These are phyloP conservation scores for Endomychus coccineus DNA, from an alignment of 2,888 invertebrate species.

Conservation along the genomic window DNA sequence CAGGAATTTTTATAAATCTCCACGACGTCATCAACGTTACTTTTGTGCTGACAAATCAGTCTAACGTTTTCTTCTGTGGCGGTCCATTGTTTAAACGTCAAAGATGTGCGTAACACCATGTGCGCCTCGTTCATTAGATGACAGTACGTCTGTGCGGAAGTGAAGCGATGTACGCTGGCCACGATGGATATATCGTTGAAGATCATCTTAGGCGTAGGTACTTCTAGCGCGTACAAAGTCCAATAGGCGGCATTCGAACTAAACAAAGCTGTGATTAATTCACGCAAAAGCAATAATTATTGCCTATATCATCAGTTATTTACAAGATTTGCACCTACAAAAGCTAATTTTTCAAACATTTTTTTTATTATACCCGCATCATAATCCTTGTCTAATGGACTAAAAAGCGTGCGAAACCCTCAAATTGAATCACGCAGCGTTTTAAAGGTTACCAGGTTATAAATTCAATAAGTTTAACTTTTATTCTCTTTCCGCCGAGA, in stretches of 20 bases:
- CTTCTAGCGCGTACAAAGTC: constrained; percentile 66
- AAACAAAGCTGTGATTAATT: too few relatives aligned
- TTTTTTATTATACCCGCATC: too few relatives aligned
- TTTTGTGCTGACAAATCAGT: constrained; percentile 27
- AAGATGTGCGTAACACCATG: constrained; percentile 52
- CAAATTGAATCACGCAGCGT: too few relatives aligned
- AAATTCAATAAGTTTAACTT: too few relatives aligned
- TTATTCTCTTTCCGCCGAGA: too few relatives aligned
- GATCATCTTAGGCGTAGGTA: constrained; percentile 56
- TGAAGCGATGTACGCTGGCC: constrained; percentile 55
- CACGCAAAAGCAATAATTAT: too few relatives aligned
- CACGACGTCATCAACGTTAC: constrained; percentile 39
- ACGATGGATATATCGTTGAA: constrained; percentile 64
- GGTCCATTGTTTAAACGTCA: constrained; percentile 40
- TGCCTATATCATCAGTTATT: too few relatives aligned
- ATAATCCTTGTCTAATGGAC: too few relatives aligned
- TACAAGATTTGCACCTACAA: too few relatives aligned
- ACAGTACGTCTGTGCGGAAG: constrained; percentile 60
- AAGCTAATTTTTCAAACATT: too few relatives aligned
- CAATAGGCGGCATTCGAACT: constrained; percentile 47
- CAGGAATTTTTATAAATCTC: constrained; percentile 48
- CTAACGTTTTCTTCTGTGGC: constrained; percentile 36
- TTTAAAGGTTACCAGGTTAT: too few relatives aligned
- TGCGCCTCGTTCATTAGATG: constrained; percentile 69
- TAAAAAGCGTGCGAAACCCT: too few relatives aligned